A percentile compares a stretch with the other conserved stretches of the same genome.
phyloP scores from a whole-genome alignment of 2,113 vertebrate species.

The Gorilla gorilla region DNA sequence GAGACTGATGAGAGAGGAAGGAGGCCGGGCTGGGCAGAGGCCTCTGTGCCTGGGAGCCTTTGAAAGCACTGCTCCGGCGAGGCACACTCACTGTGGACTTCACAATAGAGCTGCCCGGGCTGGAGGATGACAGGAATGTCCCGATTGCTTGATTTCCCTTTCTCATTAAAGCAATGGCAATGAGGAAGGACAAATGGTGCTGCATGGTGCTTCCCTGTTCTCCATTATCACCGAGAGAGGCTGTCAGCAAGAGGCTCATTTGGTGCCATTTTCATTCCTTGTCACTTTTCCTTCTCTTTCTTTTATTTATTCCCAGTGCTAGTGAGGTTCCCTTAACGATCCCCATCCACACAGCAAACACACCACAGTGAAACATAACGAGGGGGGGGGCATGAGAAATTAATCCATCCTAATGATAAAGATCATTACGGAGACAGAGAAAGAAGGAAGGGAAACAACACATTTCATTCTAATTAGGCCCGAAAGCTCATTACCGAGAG shows the following conservation, averaged over 20 bases:
- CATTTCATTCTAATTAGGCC: constrained; percentile 65
- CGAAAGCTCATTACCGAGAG: not conserved
- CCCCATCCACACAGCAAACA: constrained; percentile 22
- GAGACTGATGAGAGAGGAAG: not conserved
- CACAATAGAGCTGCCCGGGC: not conserved
- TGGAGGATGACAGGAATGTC: not conserved
- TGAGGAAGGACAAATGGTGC: not conserved
- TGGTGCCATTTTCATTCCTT: constrained; percentile 5
- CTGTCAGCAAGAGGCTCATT: not conserved
- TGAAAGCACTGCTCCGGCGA: fast-evolving
- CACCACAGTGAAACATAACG: not conserved
- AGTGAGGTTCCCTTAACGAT: constrained; percentile 10
- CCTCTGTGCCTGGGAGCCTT: not conserved
- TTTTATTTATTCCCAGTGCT: constrained; percentile 24
- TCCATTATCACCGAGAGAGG: fast-evolving
- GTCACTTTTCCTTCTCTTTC: not conserved
- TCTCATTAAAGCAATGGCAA: not conserved
- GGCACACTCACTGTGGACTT: not conserved
- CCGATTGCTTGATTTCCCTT: not conserved
- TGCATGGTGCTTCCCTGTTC: not conserved
- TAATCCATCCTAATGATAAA: constrained; percentile 52
- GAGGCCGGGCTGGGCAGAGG: not conserved
- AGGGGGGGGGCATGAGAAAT: constrained; percentile 60
- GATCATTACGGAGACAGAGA: constrained; percentile 46
- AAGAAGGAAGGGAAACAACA: constrained; percentile 11